These are phyloP conservation scores for Lasioglossum lativentre DNA, from an alignment of 2,888 invertebrate genomes.

Conservation along the genomic window DNA sequence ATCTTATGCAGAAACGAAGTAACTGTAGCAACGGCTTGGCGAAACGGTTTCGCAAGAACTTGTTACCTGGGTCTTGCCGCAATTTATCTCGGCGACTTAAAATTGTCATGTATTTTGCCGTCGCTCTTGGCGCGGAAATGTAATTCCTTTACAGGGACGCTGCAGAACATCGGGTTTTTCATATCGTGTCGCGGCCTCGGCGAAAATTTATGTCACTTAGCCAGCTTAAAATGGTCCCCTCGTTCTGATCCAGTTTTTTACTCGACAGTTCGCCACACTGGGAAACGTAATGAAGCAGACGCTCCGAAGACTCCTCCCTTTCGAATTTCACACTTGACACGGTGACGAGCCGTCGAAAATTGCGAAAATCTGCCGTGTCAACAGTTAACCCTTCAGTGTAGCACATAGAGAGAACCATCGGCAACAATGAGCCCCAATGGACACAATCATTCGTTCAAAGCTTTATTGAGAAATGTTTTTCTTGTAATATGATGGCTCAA, in stretches of 20 bases:
- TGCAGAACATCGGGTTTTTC: conserved; percentile 15
- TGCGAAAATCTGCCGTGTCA: not conserved
- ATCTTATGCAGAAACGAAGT: conserved; percentile 13
- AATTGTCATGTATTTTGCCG: conserved; percentile 45
- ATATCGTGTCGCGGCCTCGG: not conserved
- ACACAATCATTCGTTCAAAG: not conserved
- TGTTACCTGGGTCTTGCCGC: conserved; percentile 25
- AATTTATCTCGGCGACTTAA: conserved; percentile 43
- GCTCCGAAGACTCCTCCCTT: not conserved
- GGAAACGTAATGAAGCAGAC: conserved; percentile 13
- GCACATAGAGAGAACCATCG: not conserved
- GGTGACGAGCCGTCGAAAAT: conserved; percentile 12
- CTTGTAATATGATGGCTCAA: not conserved
- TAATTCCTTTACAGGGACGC: conserved; percentile 25
- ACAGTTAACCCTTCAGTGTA: not conserved
- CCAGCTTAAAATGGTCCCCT: conserved; percentile 6
- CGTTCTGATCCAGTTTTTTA: not conserved
- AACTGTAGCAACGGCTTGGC: conserved; percentile 11
- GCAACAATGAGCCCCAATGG: not conserved
- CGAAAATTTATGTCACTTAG: conserved; percentile 37
- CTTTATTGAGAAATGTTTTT: not conserved
- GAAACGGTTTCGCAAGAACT: conserved; percentile 38
- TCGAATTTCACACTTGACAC: not conserved
- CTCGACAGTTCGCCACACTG: not conserved
- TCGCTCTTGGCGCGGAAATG: conserved; percentile 35